phyloP scores from a whole-genome alignment of 1,140 invertebrate species.

The Leptoteleia sp. region DNA sequence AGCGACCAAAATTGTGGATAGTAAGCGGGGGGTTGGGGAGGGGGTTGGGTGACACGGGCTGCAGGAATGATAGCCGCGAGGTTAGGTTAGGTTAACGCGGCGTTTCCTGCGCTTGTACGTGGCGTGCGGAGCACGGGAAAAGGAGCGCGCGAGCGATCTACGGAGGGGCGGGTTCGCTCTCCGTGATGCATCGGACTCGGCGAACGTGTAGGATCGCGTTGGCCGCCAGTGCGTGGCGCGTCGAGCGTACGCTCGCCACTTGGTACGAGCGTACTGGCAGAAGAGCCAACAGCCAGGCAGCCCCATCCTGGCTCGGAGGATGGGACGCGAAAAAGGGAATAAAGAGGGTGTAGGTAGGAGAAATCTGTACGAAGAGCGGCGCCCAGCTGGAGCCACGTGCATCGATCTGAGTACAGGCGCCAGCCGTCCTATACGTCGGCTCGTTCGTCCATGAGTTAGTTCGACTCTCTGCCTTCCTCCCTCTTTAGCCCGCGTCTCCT shows the following conservation, averaged over 20 bases:
- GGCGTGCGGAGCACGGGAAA: too few species aligned
- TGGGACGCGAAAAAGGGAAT: conserved; percentile 76
- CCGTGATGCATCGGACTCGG: conserved; percentile 51
- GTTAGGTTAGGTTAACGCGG: conserved; percentile 60
- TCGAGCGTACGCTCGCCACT: conserved; percentile 40
- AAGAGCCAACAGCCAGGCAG: conserved; percentile 65
- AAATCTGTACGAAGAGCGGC: too few species aligned
- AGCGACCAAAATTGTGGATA: too few species aligned
- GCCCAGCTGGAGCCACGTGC: conserved; percentile 82
- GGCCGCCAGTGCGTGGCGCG: conserved; percentile 6
- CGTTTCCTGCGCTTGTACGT: conserved; percentile 37
- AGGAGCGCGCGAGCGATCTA: too few species aligned
- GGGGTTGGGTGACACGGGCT: conserved; percentile 24
- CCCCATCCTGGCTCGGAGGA: conserved; percentile 71
- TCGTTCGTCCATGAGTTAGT: conserved; percentile 82
- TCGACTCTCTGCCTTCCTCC: conserved; percentile 78
- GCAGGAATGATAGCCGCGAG: conserved; percentile 37
- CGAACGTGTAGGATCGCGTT: too few species aligned
- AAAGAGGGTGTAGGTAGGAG: conserved; percentile 73
- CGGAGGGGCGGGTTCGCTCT: conserved; percentile 42
- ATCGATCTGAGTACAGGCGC: conserved; percentile 82
- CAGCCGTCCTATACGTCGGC: conserved; percentile 81
- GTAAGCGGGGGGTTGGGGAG: too few species aligned
- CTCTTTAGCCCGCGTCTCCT: conserved; percentile 48
- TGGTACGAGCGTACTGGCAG: conserved; percentile 54